phyloP scores from a whole-genome alignment of 2,113 vertebrate genomes.

The Artemisiospiza belli region DNA sequence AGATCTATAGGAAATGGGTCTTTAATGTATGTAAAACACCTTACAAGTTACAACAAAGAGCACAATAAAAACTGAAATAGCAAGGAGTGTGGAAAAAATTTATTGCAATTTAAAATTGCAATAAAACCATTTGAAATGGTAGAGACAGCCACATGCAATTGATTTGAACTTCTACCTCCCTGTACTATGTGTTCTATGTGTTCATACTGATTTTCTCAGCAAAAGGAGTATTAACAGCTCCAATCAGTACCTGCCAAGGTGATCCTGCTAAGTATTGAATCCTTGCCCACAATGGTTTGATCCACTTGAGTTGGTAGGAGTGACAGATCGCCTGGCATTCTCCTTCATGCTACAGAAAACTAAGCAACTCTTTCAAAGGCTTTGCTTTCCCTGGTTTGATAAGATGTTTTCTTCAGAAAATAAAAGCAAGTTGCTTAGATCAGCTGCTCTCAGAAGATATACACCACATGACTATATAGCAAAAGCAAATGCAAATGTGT shows the following conservation, averaged over 20 bases:
- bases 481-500: neutral
- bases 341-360: neutral
- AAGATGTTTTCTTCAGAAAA: neutral
- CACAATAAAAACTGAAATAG: neutral
- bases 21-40: neutral
- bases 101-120: neutral
- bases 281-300: neutral
- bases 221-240: neutral
- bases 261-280: neutral
- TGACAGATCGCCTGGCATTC: neutral
- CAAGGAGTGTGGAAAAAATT: neutral
- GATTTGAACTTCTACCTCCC: neutral
- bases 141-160: neutral
- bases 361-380: neutral
- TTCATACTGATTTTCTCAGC: conserved; percentile 2
- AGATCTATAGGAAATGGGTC: conserved; percentile 5
- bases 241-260: neutral
- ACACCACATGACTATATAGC: neutral
- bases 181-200: neutral
- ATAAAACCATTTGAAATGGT: neutral
- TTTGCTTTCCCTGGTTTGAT: neutral
- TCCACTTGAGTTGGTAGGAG: neutral
- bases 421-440: neutral
- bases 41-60: neutral
- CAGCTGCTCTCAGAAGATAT: neutral